Base-by-base conservation (phyloP, 2,888 invertebrate genomes). In the Sipunculus nudus region DNA sequence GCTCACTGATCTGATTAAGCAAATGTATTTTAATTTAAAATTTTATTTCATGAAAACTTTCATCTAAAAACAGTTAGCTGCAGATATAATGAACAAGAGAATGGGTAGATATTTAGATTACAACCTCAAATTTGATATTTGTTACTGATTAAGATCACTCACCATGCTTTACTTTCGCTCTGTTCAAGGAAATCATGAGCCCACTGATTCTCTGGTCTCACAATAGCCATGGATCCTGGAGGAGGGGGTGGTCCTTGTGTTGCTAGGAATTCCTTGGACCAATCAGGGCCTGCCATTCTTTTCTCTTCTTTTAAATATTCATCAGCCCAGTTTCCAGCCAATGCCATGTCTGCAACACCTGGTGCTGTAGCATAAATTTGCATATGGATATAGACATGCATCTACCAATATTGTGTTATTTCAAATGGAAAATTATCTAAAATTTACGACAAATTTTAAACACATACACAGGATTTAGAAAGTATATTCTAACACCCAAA, bases 181-280 rank as follows among this genome's bases (percentile, higher is more conserved):
- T 63, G 50, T 29, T 79, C 79, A 31, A 84, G 67, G 66, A 80
- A 89, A 74, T 90, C 89, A 58, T 87, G 86, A 6, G 87, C 87
- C 91, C 91, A 91, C 63, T 78, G 80, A 41, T 74, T 67, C 1
- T 67, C 67, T 10, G 43, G n/a, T 16, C 16, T 13, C 6, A 13
- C 16, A 16, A 29, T 28, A 2, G 23, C 21, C 13, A 46, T 16
- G 13, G 29, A 49, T 25, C 43, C 57, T 19, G 19, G n/a, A 25
- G 43, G 43, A 31, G 32, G 29, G 8, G 41, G 10, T 25, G 8
- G 39, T 5, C 31, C 52, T 10, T 19, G 19, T 6, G 41, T 40
- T 8, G 59, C 57, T 26, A 73, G 60, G 56, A 72, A 78, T 28
- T 80, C 77, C 23, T 66, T 61, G n/a, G 77, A 65, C 79, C 78